A percentile compares a stretch with the other conserved stretches of the same genome.
Evolutionary conservation across 1,140 invertebrate genomes (phyloP).

Genomic region (Aphelenchoides avenae): DNA sequence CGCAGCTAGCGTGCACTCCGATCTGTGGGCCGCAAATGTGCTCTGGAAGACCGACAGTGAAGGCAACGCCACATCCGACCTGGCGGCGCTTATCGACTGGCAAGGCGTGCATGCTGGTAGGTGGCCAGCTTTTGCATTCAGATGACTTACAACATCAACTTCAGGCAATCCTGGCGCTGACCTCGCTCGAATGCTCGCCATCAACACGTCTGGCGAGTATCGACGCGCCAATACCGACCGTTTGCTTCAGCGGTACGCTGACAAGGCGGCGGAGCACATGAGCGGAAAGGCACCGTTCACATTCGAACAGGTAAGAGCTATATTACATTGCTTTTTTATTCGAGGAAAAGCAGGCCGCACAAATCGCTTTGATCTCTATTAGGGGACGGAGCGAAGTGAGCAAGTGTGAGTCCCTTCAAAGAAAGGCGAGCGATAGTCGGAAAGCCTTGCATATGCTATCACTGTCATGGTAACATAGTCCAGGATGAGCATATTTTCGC

Average conservation of each 20-base stretch:
- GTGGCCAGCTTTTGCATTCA: background rate
- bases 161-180: conserved; percentile 41
- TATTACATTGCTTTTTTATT: too few species aligned
- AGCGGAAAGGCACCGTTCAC: conserved; percentile 25
- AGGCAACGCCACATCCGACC: conserved; percentile 27
- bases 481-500: too few species aligned
- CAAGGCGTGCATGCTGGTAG: conserved; percentile 30
- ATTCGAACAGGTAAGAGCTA: conserved; percentile 20
- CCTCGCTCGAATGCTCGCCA: conserved; percentile 26
- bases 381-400: too few species aligned
- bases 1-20: conserved; percentile 32
- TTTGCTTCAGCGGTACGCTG: conserved; percentile 22
- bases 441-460: too few species aligned
- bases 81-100: conserved; percentile 45
- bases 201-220: conserved; percentile 39
- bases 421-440: too few species aligned
- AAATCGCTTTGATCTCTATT: too few species aligned
- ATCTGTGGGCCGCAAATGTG: conserved; percentile 44
- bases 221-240: conserved; percentile 33
- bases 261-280: conserved; percentile 26
- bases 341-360: too few species aligned
- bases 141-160: background rate
- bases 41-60: conserved; percentile 32
- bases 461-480: too few species aligned
- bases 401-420: too few species aligned